A percentile compares a stretch with the other conserved stretches of the same genome.
Conservation (phyloP, 2,888 invertebrate species). For the Hydrotaea diabolus region DNA sequence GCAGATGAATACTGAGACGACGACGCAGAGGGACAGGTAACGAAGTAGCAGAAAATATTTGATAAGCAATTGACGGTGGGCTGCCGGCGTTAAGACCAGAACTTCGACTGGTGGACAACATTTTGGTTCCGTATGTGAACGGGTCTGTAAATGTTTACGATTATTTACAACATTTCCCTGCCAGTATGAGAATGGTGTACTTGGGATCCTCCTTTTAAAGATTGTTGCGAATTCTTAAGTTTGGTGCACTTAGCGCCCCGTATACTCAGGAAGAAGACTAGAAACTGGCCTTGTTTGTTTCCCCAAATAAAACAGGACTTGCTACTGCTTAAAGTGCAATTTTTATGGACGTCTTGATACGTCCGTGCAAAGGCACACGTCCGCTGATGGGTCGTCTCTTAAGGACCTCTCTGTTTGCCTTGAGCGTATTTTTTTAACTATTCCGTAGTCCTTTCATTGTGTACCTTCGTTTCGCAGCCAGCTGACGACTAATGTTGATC, state of each 20-base stretch:
- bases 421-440: constrained; percentile 38
- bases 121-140: neutral
- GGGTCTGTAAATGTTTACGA: neutral
- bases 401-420: neutral
- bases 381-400: constrained; percentile 2
- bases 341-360: constrained; percentile 73
- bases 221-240: too few species aligned
- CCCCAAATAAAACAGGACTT: constrained; percentile 62
- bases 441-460: constrained; percentile 26
- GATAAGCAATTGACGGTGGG: neutral
- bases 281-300: constrained; percentile 7
- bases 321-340: constrained; percentile 64
- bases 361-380: constrained; percentile 67
- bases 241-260: constrained; percentile 14
- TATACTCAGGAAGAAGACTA: neutral
- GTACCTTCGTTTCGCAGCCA: neutral
- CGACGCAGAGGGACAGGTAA: constrained; percentile 16
- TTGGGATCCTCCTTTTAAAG: neutral
- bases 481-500: constrained; percentile 46
- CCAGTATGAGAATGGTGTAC: neutral
- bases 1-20: constrained; percentile 32
- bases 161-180: constrained; percentile 56
- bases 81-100: constrained; percentile 52
- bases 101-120: constrained; percentile 44
- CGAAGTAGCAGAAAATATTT: neutral